Conservation (phyloP, 1,140 invertebrate genomes). For the Drosophila seguyi region DNA sequence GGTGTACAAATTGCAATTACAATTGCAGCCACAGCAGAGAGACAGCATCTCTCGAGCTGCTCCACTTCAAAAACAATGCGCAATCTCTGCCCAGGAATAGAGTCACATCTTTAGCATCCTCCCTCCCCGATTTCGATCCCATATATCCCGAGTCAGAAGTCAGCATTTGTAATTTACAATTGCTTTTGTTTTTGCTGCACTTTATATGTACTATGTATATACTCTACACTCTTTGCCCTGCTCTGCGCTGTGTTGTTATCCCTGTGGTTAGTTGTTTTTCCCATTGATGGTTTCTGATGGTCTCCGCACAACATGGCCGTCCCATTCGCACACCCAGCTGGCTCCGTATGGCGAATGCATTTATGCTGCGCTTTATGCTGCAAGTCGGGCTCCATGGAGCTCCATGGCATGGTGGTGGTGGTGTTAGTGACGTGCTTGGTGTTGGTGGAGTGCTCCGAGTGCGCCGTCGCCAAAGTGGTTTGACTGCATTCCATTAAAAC, state of each 20-base stretch:
- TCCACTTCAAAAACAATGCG: slow-evolving; percentile 73
- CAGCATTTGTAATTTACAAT: slow-evolving; percentile 74
- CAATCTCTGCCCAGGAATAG: slow-evolving; percentile 55
- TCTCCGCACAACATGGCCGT: slow-evolving; percentile 53
- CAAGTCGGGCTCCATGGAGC: slow-evolving; percentile 35
- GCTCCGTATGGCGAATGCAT: slow-evolving; percentile 36
- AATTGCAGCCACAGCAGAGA: slow-evolving; percentile 14
- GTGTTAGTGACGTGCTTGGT: slow-evolving; percentile 35
- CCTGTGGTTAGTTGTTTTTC: slow-evolving; percentile 73
- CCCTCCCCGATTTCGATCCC: neutral
- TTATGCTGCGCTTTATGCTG: slow-evolving; percentile 67
- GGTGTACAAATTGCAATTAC: slow-evolving; percentile 30
- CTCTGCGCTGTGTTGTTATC: slow-evolving; percentile 51
- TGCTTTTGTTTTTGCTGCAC: slow-evolving; percentile 63
- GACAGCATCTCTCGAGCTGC: slow-evolving; percentile 37
- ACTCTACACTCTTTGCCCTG: slow-evolving; percentile 19
- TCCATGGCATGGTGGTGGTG: slow-evolving; percentile 14
- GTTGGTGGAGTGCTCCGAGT: slow-evolving; percentile 38
- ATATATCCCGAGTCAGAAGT: slow-evolving; percentile 29
- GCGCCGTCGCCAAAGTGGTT: slow-evolving; percentile 70
- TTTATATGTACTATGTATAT: slow-evolving; percentile 34
- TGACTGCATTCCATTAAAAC: slow-evolving; percentile 85
- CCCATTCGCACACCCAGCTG: slow-evolving; percentile 46
- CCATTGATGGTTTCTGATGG: slow-evolving; percentile 72
- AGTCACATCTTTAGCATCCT: slow-evolving; percentile 28